Evolutionary conservation across 2,113 vertebrate genomes (phyloP), one percentile per base, ranked within the genome.

Genomic region (Falco punctatus): DNA sequence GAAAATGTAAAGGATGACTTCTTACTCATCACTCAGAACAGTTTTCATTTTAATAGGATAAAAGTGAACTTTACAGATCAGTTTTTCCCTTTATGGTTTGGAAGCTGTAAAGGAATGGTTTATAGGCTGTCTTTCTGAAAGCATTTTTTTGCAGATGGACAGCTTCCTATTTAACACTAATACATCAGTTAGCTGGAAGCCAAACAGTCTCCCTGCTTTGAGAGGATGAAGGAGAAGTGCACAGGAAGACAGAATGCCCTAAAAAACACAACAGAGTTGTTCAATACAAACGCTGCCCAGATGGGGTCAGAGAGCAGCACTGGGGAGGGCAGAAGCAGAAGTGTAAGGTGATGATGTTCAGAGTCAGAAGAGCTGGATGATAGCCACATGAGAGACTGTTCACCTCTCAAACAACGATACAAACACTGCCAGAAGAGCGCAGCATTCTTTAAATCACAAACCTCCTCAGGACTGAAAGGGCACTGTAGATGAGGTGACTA

Each of bases 11-110:
- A 95, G 77, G 14, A 95, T 48, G 26, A 93, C 35, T 35, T 93
- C 62, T 58, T 71, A 86, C 8, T 93, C 26, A 62, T 88, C 55
- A 71, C 28, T 61, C 32, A 80, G 5, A 89, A 44, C 11, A 24
- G 81, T 79, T 92, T 96, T 92, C 48, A 91, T 90, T 97, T 92
- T 87, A 94, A 94, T 30, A 96, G 44, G 38, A 65, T 80, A 80
- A 92, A 65, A 74, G 57, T 27, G 40, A 88, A 78, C 69, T 74
- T 94, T 58, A 93, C 69, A 94, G 59, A 94, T 87, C 81, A 86
- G 44, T 44, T 88, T 81, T 81, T 72, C 28, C 21, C 55, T 61
- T 96, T 85, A 78, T 13, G 30, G 61, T 93, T 78, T 94, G 48
- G 80, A 96, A 91, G 58, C 24, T 93, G 46, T 92, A 92, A 69